These are phyloP conservation scores for Falco biarmicus DNA, from an alignment of 2,797 vertebrate genomes.

Conservation along the genomic window DNA sequence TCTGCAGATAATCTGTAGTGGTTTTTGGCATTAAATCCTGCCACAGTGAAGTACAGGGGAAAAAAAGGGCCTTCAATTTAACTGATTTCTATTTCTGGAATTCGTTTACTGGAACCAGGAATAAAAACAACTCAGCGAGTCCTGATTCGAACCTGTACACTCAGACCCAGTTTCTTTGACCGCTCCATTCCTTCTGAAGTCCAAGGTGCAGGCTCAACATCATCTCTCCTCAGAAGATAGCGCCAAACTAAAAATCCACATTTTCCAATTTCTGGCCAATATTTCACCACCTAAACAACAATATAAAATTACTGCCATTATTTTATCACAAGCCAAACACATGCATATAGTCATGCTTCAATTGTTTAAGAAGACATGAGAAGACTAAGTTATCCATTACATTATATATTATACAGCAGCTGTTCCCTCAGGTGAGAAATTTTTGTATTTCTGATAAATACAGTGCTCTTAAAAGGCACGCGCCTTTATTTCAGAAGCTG, in stretches of 20 bases:
- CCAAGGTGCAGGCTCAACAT: slow-evolving; percentile 95
- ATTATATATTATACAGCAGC: background rate
- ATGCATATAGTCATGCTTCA: background rate
- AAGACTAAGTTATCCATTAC: background rate
- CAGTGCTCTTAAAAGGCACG: background rate
- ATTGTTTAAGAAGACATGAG: background rate
- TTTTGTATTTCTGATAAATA: background rate
- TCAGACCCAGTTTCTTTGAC: slow-evolving; percentile 91
- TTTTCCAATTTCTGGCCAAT: slow-evolving; percentile 99
- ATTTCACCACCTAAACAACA: slow-evolving; percentile 92
- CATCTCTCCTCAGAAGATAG: slow-evolving; percentile 95
- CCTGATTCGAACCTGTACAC: slow-evolving; percentile 87
- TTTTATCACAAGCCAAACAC: background rate
- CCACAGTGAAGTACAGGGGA: background rate
- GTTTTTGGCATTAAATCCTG: background rate
- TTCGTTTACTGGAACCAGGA: background rate
- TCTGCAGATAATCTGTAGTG: background rate
- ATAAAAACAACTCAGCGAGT: background rate
- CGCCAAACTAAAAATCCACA: slow-evolving; percentile 98
- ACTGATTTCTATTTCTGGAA: background rate
- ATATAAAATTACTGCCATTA: background rate
- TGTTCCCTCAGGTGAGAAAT: background rate
- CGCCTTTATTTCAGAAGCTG: background rate
- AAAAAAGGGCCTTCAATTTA: background rate
- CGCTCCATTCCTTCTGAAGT: slow-evolving; percentile 94